Evolutionary conservation across 2,797 vertebrate species (phyloP), one percentile per base, ranked within the genome.

Genomic region (Notolepis coatsorum): DNA sequence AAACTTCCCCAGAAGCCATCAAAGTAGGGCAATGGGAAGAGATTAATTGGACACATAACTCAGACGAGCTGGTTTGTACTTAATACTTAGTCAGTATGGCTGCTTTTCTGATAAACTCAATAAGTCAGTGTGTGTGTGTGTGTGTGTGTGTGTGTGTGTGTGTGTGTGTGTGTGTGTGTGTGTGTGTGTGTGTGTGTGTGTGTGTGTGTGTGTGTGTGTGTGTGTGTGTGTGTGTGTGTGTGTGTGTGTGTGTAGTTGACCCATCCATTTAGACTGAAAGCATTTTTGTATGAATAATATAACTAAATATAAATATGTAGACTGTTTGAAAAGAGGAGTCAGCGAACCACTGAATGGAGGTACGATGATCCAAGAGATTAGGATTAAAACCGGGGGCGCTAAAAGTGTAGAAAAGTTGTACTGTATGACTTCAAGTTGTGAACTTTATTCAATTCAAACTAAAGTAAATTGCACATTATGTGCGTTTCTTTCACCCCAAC

Each of bases 381-480:
- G 43, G 46, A 28, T 5, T 45, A 25, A 62, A 62, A 53, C n/a
- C n/a, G n/a, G n/a, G n/a, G n/a, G n/a, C n/a, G n/a, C n/a, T n/a
- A n/a, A n/a, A n/a, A n/a, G n/a, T n/a, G n/a, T n/a, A n/a, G n/a
- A n/a, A n/a, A n/a, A n/a, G n/a, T n/a, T 0, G 15, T 2, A 9
- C 42, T 77, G 82, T 21, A 65, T 68, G 64, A 55, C 67, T 41
- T 54, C 38, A 61, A 62, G 69, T 46, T 43, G 65, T 30, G 81
- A 31, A 71, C 77, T 80, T 69, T 71, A 64, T 76, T 57, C 42
- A 71, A 80, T 75, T 65, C 59, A 21, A 63, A 20, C 39, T 56
- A 49, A 63, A 20, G 35, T 56, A 49, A 71, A 76, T 61, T 68
- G 63, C 49, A 1, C 53, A 59, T n/a, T 51, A 64, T 81, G n/a